A percentile compares a stretch with the other conserved stretches of the same genome.
These are phyloP conservation scores for Lampris megalopsis DNA, from an alignment of 2,113 vertebrate species.

Conservation along the genomic window DNA sequence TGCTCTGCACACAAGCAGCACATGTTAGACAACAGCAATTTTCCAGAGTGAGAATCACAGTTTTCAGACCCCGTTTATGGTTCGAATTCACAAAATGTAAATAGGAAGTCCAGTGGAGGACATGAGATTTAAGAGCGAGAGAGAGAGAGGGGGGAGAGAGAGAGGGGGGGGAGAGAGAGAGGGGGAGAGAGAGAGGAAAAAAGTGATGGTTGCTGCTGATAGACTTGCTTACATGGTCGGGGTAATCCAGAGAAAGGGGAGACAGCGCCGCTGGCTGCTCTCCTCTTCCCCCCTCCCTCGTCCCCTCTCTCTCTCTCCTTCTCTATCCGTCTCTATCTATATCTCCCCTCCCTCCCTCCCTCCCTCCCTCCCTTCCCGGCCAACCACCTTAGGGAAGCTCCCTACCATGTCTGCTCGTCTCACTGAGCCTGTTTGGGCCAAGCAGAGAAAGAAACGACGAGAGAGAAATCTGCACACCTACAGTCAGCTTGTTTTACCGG, in stretches of 20 bases:
- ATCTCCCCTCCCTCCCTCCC: conserved; percentile 53
- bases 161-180: no score
- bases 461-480: no score
- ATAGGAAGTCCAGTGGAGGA: conserved; percentile 49
- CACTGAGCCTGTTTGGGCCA: conserved; percentile 81
- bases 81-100: conserved; percentile 28
- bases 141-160: no score
- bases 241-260: conserved; percentile 60
- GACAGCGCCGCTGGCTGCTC: conserved; percentile 75
- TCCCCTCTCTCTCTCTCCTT: conserved; percentile 44
- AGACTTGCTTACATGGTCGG: conserved; percentile 63
- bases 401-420: conserved; percentile 66
- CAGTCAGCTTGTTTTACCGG: no score
- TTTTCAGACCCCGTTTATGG: conserved; percentile 36
- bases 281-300: conserved; percentile 48
- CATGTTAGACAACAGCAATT: conserved; percentile 57
- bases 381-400: conserved; percentile 59
- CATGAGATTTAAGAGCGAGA: conserved; percentile 26
- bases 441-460: neutral
- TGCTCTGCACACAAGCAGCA: conserved; percentile 24
- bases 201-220: conserved; percentile 57
- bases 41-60: conserved; percentile 1
- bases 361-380: conserved; percentile 51
- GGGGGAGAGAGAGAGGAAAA: conserved; percentile 8
- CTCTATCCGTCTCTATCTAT: conserved; percentile 53